Evolutionary conservation across 1,140 invertebrate species (phyloP), one percentile per base, ranked within the genome.

Genomic region (Drosophila nikananu): DNA sequence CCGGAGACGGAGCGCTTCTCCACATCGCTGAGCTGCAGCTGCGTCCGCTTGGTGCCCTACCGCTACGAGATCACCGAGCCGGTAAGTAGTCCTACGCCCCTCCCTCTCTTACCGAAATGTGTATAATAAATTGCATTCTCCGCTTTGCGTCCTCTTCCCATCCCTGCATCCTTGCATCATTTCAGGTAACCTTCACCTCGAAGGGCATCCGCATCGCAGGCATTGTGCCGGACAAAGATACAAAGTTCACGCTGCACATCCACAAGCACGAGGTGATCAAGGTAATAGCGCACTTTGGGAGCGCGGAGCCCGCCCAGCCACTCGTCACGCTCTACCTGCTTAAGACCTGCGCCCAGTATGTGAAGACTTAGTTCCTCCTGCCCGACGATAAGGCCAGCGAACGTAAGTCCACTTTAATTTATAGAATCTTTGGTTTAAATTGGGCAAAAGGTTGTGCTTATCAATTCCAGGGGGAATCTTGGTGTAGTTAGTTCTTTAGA

Each of bases 361-460:
- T 73, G 15, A 73, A 72, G 21, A 23, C 30, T n/a, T 44, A 94
- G 21, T 94, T 98, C 57, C 95, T 95, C 41, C 96, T 97, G 96
- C 93, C 94, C 91, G 94, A 91, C 12, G 77, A 91, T 58, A 27
- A 55, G 12, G 37, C 51, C 19, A 68, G 66, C 49, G 87, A 91
- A 51, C 66, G 91, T 92, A 30, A 84, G 83, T 73, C 1, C 0
- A 2, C 17, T 21, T 15, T 12, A 35, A 7, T 19, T 57, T 8
- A 13, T 39, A 8, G 2, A 8, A 25, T 25, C 12, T 19, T 5
- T 15, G 0, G 10, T 27, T 15, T 25, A 27, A 49, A 15, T 7
- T 15, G 6, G 6, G n/a, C 9, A 19, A 42, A n/a, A n/a, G 37
- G 2, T 17, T 39, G 15, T 17, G 15, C 7, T 39, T 13, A 12